Evolutionary conservation across 2,888 invertebrate genomes (phyloP).

Genomic region (Esperia sulphurella): DNA sequence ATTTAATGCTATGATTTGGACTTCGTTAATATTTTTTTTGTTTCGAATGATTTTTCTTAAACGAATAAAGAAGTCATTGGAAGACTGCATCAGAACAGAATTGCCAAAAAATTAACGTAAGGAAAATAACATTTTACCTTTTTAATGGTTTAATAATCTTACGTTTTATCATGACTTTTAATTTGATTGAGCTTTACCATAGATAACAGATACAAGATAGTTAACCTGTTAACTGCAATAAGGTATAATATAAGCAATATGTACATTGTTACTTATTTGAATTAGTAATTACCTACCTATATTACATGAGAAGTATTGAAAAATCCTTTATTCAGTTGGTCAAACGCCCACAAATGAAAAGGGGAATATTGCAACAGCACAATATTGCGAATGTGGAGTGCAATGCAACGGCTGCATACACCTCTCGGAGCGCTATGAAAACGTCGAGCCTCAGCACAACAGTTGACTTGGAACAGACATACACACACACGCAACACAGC

Average conservation of each 20-base stretch:
- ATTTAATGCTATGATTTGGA: conserved; percentile 18
- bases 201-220: no score
- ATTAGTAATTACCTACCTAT: no score
- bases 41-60: not conserved
- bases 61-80: not conserved
- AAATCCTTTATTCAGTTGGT: conserved; percentile 30
- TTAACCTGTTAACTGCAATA: no score
- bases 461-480: conserved; percentile 66
- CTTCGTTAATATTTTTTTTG: conserved; percentile 14
- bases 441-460: conserved; percentile 67
- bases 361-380: conserved; percentile 41
- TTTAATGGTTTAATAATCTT: no score
- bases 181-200: no score
- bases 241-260: no score
- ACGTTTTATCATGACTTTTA: no score
- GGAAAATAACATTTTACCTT: no score
- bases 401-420: conserved; percentile 47
- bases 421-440: conserved; percentile 54
- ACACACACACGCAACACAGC: conserved; percentile 44
- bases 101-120: no score
- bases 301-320: conserved; percentile 9
- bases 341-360: conserved; percentile 37
- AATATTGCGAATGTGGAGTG: conserved; percentile 56
- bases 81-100: no score
- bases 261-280: no score